A percentile compares a stretch with the other conserved stretches of the same genome.
These are phyloP conservation scores for Cladorhizidae sp. DNA, from an alignment of 37 sponge, comb jelly and placozoan species.

Conservation along the genomic window DNA sequence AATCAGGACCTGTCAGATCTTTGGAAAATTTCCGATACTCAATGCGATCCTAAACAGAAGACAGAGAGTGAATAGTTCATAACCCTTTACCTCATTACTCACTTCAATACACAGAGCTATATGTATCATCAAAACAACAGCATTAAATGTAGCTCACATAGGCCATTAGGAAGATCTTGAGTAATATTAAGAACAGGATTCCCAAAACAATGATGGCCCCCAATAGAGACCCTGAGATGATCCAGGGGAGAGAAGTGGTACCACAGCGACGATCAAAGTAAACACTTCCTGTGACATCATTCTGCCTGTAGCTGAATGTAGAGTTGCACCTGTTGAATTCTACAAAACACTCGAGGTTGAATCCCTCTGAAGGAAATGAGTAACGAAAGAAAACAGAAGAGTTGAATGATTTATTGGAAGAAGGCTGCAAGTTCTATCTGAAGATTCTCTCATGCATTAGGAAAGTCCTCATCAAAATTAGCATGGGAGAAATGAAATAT, in stretches of 20 bases:
- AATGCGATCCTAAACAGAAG: conserved; percentile 20
- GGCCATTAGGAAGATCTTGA: conserved; percentile 19
- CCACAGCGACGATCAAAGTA: neutral
- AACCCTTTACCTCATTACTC: too few species aligned
- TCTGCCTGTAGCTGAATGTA: neutral
- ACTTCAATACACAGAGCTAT: too few species aligned
- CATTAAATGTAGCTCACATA: too few species aligned
- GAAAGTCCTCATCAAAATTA: too few species aligned
- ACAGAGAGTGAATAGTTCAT: too few species aligned
- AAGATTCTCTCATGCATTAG: too few species aligned
- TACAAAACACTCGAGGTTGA: neutral
- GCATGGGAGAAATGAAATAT: too few species aligned
- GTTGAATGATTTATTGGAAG: neutral
- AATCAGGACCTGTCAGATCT: conserved; percentile 46
- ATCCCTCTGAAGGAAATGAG: neutral
- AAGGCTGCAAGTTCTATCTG: too few species aligned
- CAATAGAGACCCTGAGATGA: conserved; percentile 18
- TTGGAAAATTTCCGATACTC: conserved; percentile 50
- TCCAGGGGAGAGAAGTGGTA: neutral
- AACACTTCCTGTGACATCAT: neutral
- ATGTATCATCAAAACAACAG: too few species aligned
- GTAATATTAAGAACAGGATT: conserved; percentile 11
- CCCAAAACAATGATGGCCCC: conserved; percentile 32
- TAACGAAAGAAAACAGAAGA: neutral
- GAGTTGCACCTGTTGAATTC: neutral